Conservation (phyloP, 2,113 vertebrate genomes). For the Arenaria interpres region DNA sequence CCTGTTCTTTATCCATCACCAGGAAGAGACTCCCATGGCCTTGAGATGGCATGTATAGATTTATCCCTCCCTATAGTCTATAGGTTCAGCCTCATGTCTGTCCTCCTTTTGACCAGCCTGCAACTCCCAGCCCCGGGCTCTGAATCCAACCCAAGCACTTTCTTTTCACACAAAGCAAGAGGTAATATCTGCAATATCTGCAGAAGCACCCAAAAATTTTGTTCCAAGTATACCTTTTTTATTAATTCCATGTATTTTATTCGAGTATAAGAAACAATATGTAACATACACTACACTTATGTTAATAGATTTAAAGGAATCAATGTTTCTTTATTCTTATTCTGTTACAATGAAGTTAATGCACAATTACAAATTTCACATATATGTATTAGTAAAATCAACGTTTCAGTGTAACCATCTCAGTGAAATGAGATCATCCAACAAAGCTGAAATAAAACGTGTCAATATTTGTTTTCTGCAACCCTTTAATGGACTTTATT, state of each 20-base stretch:
- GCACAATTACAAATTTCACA: conserved; percentile 47
- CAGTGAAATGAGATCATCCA: neutral
- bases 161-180: neutral
- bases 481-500: neutral
- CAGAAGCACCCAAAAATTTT: neutral
- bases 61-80: neutral
- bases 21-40: neutral
- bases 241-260: conserved; percentile 47
- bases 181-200: neutral
- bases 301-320: conserved; percentile 28
- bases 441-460: neutral
- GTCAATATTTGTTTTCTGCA: neutral
- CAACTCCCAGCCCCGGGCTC: neutral
- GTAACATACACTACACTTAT: neutral
- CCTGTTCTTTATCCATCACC: neutral
- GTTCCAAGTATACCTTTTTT: neutral
- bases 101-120: neutral
- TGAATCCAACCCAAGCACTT: neutral
- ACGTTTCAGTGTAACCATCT: neutral
- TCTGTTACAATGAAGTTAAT: conserved; percentile 7
- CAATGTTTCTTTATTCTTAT: neutral
- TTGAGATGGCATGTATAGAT: neutral
- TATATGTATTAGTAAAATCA: conserved; percentile 25
- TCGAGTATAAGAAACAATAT: conserved; percentile 38
- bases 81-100: neutral